Conservation (phyloP, 2,113 vertebrate genomes). For the Paramisgurnus dabryanus region DNA sequence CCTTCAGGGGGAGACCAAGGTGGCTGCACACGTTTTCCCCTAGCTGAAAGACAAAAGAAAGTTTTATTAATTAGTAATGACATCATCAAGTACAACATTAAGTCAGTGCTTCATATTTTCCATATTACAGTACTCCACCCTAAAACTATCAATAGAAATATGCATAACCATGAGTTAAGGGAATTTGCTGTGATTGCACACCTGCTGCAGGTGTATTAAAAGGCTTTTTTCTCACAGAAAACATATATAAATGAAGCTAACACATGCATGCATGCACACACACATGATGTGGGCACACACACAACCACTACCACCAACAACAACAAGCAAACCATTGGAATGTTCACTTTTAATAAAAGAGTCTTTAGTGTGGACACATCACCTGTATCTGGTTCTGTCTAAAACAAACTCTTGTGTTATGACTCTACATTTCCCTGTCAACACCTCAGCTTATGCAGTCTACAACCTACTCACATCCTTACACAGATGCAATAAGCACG, state of each 20-base stretch:
- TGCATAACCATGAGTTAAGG: neutral
- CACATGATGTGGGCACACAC: no score
- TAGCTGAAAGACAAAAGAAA: conserved; percentile 71
- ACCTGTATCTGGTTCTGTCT: no score
- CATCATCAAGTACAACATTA: neutral
- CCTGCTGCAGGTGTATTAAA: neutral
- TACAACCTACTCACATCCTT: neutral
- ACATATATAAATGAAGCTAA: neutral
- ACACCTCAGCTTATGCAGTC: neutral
- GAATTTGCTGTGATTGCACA: neutral
- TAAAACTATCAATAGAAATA: neutral
- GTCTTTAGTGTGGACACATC: no score
- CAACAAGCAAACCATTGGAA: no score
- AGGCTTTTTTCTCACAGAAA: neutral
- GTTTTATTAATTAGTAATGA: neutral
- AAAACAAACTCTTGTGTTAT: neutral
- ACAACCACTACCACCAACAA: no score
- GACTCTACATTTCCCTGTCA: no score
- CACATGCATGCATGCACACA: neutral
- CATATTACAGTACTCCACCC: neutral
- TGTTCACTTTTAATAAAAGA: no score
- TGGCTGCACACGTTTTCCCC: conserved; percentile 83
- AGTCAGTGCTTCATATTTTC: neutral
- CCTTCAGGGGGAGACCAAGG: conserved; percentile 82
- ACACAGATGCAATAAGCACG: neutral